Base-by-base conservation (phyloP, 2,888 invertebrate genomes). In the Argynnis bischoffii region DNA sequence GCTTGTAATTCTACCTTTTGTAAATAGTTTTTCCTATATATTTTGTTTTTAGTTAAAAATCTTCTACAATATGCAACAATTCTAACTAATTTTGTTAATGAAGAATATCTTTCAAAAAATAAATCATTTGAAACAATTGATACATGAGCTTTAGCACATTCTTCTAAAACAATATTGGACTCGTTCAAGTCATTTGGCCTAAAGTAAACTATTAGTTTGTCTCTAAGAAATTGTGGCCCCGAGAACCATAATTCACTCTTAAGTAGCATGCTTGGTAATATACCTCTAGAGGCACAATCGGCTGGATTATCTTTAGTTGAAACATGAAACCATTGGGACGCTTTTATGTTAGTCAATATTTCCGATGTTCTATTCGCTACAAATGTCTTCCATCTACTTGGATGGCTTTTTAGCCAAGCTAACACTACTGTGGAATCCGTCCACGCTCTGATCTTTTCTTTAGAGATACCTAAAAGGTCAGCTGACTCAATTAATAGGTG, bases 361-460 rank as follows among this genome's bases (percentile, higher is more conserved):
- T 74, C 73, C 0, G 74, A 71, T 0, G 76, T 76, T 3, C 77
- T 57, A 60, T 79, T 80, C 0, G 71, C 73, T 0, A 80, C 69
- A 56, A 77, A 79, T 0, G 75, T 74, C 55, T 76, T 78, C 74
- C 72, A 73, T 15, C 55, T 50, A 54, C 69, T 72, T 0, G 72
- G 71, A 16, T 72, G 74, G 15, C 68, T 69, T 5, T 69, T 70
- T 1, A 76, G 26, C 76, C 74, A 76, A 0, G 72, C 68, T 0
- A 74, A 50, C 13, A 74, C 75, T 15, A 76, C 66, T 0, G 68
- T 66, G 0, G 76, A 74, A 46, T 74, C 73, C 13, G 72, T 72
- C 73, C 72, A 75, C 0, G 73, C 74, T n/a, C 64, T 53, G 0
- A 74, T 14, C 6, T 71, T 66, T 1, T 61, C 11, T 6, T 56